phyloP scores from a whole-genome alignment of 2,797 vertebrate species.

The Momotus momota region DNA sequence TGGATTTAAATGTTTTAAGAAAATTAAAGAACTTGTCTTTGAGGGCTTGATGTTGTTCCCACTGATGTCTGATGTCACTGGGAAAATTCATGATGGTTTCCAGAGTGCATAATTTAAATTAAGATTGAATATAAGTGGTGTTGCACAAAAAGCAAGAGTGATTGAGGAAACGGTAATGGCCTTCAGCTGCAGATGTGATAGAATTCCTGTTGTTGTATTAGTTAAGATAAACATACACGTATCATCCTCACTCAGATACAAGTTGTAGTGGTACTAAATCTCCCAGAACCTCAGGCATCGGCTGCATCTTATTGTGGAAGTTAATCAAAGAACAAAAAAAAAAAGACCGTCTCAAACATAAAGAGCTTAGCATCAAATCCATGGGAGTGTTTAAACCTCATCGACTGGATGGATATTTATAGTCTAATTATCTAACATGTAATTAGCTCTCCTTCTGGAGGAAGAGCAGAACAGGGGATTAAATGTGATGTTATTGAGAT shows the following conservation, averaged over 20 bases:
- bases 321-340: neutral
- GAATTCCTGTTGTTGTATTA: neutral
- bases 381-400: neutral
- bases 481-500: neutral
- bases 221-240: neutral
- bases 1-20: conserved; percentile 38
- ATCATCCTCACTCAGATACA: neutral
- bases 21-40: conserved; percentile 6
- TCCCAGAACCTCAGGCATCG: neutral
- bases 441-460: conserved; percentile 6
- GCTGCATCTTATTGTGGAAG: neutral
- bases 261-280: neutral
- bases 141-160: neutral
- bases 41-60: neutral
- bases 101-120: neutral
- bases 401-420: neutral
- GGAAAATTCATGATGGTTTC: neutral
- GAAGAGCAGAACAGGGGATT: neutral
- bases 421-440: neutral
- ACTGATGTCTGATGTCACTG: neutral
- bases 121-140: neutral
- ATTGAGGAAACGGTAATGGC: neutral
- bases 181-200: neutral
- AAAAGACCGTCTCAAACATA: neutral
- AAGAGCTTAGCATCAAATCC: neutral